These are phyloP conservation scores for Uloborus plumipes DNA, from an alignment of 2,888 invertebrate species.

Conservation along the genomic window DNA sequence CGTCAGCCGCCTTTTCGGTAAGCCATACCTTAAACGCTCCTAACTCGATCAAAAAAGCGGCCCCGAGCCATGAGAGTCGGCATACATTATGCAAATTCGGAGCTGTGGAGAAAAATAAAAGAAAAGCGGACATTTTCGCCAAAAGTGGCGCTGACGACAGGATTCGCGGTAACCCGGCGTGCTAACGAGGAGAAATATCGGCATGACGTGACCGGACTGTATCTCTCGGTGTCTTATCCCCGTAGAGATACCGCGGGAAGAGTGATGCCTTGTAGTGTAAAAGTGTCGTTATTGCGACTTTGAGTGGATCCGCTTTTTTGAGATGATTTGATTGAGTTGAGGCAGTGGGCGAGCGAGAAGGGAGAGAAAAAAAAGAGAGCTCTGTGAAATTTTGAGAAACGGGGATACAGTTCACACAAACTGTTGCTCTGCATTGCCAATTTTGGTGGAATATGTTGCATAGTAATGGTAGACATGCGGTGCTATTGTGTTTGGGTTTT, in stretches of 20 bases:
- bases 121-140: slow-evolving; percentile 14
- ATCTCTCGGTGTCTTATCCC: slow-evolving; percentile 30
- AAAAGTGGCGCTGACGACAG: slow-evolving; percentile 12
- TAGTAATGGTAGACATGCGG: no score
- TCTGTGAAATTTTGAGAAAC: neutral
- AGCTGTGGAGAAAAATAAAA: neutral
- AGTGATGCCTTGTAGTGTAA: slow-evolving; percentile 11
- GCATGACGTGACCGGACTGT: slow-evolving; percentile 37
- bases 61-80: neutral
- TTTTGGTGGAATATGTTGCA: neutral
- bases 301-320: slow-evolving; percentile 23
- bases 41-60: slow-evolving; percentile 1
- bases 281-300: slow-evolving; percentile 35
- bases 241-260: slow-evolving; percentile 11
- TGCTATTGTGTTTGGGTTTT: no score
- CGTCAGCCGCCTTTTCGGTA: neutral
- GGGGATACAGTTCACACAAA: slow-evolving; percentile 30
- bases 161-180: slow-evolving; percentile 26
- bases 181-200: slow-evolving; percentile 33
- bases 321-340: slow-evolving; percentile 35
- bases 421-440: slow-evolving; percentile 28
- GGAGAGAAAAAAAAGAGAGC: neutral
- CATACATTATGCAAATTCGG: slow-evolving; percentile 5
- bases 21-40: neutral
- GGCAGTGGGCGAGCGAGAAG: neutral